These are phyloP conservation scores for Parauchenoglanis ngamensis DNA, from an alignment of 2,797 vertebrate species.

Conservation along the genomic window DNA sequence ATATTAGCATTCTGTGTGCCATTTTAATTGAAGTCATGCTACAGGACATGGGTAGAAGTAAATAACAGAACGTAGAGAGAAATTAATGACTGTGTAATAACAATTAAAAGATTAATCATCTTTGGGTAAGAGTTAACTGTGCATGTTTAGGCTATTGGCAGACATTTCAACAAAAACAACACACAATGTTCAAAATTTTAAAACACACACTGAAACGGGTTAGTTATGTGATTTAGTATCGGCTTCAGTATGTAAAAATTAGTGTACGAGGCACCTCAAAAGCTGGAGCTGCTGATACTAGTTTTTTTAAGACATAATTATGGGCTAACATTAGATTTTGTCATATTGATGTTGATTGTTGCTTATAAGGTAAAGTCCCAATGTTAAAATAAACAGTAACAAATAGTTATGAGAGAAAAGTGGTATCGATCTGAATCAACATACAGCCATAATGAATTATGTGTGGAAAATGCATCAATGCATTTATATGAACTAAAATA, in stretches of 20 bases:
- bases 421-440: not conserved
- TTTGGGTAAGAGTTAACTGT: not conserved
- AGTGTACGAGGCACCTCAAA: not conserved
- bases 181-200: not conserved
- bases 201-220: not conserved
- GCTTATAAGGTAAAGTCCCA: not conserved
- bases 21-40: conserved; percentile 8
- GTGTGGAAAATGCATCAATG: not conserved
- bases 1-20: conserved; percentile 42
- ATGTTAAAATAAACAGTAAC: conserved; percentile 1
- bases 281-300: not conserved
- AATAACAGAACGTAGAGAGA: not conserved
- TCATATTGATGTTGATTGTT: not conserved
- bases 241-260: not conserved
- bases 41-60: not conserved
- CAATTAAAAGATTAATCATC: conserved; percentile 34
- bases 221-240: not conserved
- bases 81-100: not conserved
- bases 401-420: not conserved
- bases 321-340: not conserved
- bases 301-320: not conserved
- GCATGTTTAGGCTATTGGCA: conserved; percentile 6
- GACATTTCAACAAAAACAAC: not conserved
- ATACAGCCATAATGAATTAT: not conserved
- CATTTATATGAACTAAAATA: not conserved